Evolutionary conservation across 2,888 invertebrate species (phyloP).

Genomic region (Prosapia bicincta): DNA sequence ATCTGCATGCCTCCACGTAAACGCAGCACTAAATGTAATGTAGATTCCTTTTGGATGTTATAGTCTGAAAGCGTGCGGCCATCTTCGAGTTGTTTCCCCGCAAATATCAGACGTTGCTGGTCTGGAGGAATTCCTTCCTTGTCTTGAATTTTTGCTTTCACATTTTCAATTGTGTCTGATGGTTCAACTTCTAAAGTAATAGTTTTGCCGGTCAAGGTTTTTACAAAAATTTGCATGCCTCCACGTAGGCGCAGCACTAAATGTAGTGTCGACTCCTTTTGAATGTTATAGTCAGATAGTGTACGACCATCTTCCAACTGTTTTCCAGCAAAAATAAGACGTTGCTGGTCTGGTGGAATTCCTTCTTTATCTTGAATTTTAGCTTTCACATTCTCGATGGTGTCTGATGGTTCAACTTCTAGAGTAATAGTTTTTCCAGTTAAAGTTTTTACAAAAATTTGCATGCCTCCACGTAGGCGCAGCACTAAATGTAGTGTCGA

Average conservation of each 20-base stretch:
- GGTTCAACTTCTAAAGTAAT: constrained; percentile 52
- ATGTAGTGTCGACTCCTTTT: constrained; percentile 50
- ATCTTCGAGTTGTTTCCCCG: constrained; percentile 58
- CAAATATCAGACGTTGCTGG: constrained; percentile 53
- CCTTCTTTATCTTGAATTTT: neutral
- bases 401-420: constrained; percentile 27
- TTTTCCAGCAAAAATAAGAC: constrained; percentile 52
- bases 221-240: constrained; percentile 59
- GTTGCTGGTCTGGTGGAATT: neutral
- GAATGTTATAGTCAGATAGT: neutral
- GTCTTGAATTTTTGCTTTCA: constrained; percentile 50
- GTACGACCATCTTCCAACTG: constrained; percentile 58
- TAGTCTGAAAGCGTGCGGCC: constrained; percentile 55
- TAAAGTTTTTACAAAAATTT: constrained; percentile 53
- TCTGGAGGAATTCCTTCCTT: constrained; percentile 49
- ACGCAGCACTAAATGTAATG: constrained; percentile 50
- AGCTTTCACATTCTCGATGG: neutral
- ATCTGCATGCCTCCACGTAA: constrained; percentile 51
- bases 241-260: constrained; percentile 53
- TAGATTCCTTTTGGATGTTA: constrained; percentile 55
- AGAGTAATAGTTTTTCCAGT: constrained; percentile 51
- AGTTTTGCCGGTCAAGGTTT: constrained; percentile 54
- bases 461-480: constrained; percentile 52
- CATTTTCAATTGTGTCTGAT: constrained; percentile 54
- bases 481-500: constrained; percentile 57